phyloP scores from a whole-genome alignment of 2,797 vertebrate genomes.

The Heterohyrax brucei region DNA sequence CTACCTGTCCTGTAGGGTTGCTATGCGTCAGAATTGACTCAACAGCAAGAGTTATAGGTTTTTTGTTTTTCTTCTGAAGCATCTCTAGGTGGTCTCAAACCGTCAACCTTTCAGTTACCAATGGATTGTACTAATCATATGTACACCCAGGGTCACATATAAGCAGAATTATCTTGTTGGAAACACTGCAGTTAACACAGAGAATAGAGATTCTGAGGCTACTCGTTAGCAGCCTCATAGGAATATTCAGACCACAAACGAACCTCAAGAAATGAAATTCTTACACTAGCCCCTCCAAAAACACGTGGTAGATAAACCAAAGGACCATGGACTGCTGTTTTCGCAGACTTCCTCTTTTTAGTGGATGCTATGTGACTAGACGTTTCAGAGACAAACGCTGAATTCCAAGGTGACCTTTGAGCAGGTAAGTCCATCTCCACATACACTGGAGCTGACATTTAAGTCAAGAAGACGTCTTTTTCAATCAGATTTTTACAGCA shows the following conservation, averaged over 20 bases:
- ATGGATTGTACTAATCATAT: neutral
- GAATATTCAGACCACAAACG: neutral
- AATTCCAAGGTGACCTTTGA: neutral
- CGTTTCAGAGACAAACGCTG: neutral
- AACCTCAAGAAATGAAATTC: neutral
- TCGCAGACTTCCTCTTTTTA: neutral
- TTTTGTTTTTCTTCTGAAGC: neutral
- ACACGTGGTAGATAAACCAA: neutral
- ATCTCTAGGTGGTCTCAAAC: neutral
- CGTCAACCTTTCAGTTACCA: neutral
- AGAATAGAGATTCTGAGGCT: neutral
- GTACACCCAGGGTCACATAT: neutral
- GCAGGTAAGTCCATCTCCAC: neutral
- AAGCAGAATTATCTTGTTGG: neutral
- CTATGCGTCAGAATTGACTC: too few relatives aligned
- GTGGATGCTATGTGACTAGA: neutral
- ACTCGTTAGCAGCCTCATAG: neutral
- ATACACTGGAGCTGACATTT: conserved; percentile 56
- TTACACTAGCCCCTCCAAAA: neutral
- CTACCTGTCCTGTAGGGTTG: too few relatives aligned
- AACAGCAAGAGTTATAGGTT: too few relatives aligned
- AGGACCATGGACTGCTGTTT: neutral
- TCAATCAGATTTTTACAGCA: conserved; percentile 33
- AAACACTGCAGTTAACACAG: neutral
- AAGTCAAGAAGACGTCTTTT: conserved; percentile 64